Percentiles rank a stretch among this genome's conserved stretches.
phyloP scores from a whole-genome alignment of 2,113 vertebrate genomes.

The Microcebus lehilahytsara region DNA sequence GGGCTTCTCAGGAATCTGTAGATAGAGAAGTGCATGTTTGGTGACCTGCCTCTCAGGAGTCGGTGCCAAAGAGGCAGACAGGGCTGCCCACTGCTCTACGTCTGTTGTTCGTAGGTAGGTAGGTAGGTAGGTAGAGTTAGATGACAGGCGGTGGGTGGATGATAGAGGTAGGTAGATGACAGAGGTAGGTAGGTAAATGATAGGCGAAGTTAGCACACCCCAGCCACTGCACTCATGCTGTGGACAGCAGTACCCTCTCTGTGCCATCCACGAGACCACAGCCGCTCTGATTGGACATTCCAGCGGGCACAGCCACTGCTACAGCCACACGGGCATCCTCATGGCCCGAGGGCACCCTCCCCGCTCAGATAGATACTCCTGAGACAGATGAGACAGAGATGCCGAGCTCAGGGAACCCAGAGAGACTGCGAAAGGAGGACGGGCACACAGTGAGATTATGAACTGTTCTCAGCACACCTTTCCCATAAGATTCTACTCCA shows the following conservation, averaged over 20 bases:
- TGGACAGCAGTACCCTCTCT: accelerated
- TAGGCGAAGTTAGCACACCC: too few relatives aligned
- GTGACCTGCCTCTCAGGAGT: background rate
- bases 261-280: accelerated
- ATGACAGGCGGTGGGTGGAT: background rate
- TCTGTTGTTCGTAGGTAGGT: background rate
- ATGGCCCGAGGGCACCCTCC: accelerated
- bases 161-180: background rate
- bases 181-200: background rate
- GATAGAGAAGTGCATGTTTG: too few relatives aligned
- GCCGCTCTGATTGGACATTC: background rate
- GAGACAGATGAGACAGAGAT: accelerated
- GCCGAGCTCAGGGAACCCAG: background rate
- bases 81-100: background rate
- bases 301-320: accelerated
- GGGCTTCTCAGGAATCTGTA: background rate
- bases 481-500: background rate
- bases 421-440: background rate
- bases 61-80: accelerated
- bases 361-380: background rate
- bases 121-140: background rate
- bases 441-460: background rate
- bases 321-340: background rate
- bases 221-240: accelerated
- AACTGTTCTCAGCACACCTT: background rate